These are phyloP conservation scores for Paradoxurus hermaphroditus DNA, from an alignment of 2,113 vertebrate species.

Conservation along the genomic window DNA sequence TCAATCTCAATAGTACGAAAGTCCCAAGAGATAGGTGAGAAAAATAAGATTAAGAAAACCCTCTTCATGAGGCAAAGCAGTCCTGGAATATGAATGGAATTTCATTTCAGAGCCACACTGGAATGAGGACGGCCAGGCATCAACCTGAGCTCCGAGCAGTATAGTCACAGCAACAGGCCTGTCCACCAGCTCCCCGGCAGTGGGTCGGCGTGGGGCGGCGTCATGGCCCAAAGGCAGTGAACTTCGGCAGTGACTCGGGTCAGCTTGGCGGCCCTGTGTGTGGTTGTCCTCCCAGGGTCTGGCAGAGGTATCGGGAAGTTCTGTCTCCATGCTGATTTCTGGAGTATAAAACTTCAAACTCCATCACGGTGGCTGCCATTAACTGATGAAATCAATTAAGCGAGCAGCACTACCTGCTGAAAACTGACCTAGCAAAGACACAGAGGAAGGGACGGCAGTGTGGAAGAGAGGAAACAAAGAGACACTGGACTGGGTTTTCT, in stretches of 20 bases:
- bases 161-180: background rate
- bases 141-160: background rate
- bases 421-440: conserved; percentile 66
- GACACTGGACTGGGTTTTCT: background rate
- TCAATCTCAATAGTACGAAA: background rate
- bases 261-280: background rate
- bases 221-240: background rate
- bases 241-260: background rate
- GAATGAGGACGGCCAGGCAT: background rate
- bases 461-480: conserved; percentile 37
- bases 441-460: conserved; percentile 43
- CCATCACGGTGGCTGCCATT: conserved; percentile 59
- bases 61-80: conserved; percentile 10
- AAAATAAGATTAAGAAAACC: conserved; percentile 3
- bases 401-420: conserved; percentile 52
- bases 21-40: background rate
- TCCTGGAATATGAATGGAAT: background rate
- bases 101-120: background rate
- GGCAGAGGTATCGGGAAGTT: conserved; percentile 21
- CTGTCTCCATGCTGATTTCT: conserved; percentile 64
- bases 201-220: background rate
- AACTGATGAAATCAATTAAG: conserved; percentile 61
- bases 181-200: rapidly evolving
- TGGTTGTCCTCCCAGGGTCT: background rate
- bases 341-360: conserved; percentile 66